Evolutionary conservation across 53 echinoderm and acorn worm genomes (phyloP).

Genomic region (Holothuria leucospilota): DNA sequence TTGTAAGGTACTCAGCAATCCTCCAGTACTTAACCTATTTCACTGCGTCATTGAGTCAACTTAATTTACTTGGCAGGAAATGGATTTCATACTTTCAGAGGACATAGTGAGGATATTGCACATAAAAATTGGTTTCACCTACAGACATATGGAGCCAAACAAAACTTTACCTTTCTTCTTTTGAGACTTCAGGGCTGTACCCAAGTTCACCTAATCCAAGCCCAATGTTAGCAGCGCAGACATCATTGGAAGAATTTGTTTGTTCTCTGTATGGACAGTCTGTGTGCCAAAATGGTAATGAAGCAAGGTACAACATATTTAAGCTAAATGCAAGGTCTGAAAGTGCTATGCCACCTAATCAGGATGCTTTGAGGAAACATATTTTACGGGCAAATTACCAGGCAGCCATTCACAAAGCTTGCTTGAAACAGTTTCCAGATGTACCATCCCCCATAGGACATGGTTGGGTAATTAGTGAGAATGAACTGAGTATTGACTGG

Average conservation of each 20-base stretch:
- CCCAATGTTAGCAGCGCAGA: too few species aligned
- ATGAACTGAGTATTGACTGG: constrained; percentile 63
- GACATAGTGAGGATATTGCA: too few species aligned
- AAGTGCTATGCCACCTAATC: constrained; percentile 17
- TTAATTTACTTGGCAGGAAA: too few species aligned
- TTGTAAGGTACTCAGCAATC: too few species aligned
- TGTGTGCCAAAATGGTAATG: background rate
- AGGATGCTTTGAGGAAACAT: constrained; percentile 13
- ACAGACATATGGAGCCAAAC: too few species aligned
- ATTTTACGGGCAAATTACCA: constrained; percentile 12
- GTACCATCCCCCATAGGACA: background rate
- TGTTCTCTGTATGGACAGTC: constrained; percentile 1
- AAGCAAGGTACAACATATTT: constrained; percentile 20
- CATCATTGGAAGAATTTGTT: background rate
- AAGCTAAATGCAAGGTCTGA: constrained; percentile 24
- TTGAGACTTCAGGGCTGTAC: too few species aligned
- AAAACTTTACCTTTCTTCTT: too few species aligned
- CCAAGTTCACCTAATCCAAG: too few species aligned
- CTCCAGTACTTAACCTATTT: too few species aligned
- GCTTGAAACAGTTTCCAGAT: background rate
- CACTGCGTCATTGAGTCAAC: too few species aligned
- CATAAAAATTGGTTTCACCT: too few species aligned
- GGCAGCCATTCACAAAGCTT: background rate
- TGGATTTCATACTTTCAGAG: too few species aligned
- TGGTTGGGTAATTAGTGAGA: constrained; percentile 46